These are phyloP conservation scores for Drosophila cognata DNA, from an alignment of 2,888 invertebrate species.

Conservation along the genomic window DNA sequence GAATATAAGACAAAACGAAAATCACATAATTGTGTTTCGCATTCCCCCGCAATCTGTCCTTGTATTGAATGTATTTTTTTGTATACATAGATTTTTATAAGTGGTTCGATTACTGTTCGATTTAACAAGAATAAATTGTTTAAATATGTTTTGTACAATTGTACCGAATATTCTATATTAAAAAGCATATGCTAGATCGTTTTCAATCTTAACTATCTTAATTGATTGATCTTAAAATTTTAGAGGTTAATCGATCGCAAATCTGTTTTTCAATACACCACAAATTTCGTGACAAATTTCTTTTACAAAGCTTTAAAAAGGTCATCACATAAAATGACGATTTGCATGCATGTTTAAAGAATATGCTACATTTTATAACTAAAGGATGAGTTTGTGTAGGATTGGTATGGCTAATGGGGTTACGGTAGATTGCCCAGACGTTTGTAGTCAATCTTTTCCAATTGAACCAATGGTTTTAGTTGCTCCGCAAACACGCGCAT, in stretches of 20 bases:
- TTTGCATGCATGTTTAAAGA: neutral
- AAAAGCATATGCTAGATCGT: neutral
- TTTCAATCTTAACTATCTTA: neutral
- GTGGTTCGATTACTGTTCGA: neutral
- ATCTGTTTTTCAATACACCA: neutral
- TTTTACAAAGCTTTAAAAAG: neutral
- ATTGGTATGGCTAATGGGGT: neutral
- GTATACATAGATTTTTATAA: conserved; percentile 21
- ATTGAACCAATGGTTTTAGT: conserved; percentile 94
- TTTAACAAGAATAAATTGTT: neutral
- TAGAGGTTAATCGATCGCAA: neutral
- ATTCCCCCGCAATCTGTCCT: conserved; percentile 27
- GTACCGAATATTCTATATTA: neutral
- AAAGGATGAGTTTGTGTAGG: neutral
- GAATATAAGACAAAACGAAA: conserved; percentile 13
- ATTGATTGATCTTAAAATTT: neutral
- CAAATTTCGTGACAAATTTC: neutral
- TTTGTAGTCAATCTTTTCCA: conserved; percentile 97
- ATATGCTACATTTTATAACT: conserved; percentile 9
- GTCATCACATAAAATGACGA: neutral
- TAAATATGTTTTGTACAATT: neutral
- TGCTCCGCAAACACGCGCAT: conserved; percentile 98
- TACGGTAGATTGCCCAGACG: conserved; percentile 86
- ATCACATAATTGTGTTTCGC: conserved; percentile 1
- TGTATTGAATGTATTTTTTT: conserved; percentile 25